Evolutionary conservation across 1,140 invertebrate species (phyloP), one percentile per base, ranked within the genome.

Genomic region (Campoletis sonorensis): DNA sequence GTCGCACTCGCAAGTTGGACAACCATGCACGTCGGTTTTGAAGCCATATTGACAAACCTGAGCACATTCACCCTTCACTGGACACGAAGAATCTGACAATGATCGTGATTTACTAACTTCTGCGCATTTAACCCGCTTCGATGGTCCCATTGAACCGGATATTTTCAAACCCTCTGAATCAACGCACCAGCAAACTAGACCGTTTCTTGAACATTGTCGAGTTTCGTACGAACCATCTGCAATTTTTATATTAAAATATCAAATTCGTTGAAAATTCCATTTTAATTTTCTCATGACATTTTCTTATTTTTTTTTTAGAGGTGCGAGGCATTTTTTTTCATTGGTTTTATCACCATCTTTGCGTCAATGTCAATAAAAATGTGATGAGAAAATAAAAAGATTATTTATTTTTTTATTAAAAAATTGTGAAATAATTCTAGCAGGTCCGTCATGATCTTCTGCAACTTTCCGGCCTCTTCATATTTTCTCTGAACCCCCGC

Each of bases 181-280:
- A 0, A 97, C 96, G 86, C 97, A 97, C 97, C 97, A 97, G 89
- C 97, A 97, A 82, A 97, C 96, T 1, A 97, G 88, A 21, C 95
- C 95, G 88, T 97, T 97, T 64, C 95, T 93, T 1, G 96, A 97
- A 87, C 97, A 97, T 84, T 97, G 96, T 73, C 92, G 93, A 0
- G 94, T 90, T 30, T 94, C 91, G 86, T 96, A 97, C 27, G 94
- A 93, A 0, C 96, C 96, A 73, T 95, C 94, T 84, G 87, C 0
- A 81, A 83, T 33, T 8, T 1, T 23, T 10, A 71, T 2, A 33
- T 16, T 49, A 37, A 23, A 82, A 54, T 54, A 54, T n/a, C n/a
- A 15, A 54, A n/a, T 54, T 54, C 49, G 15, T 54, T 15, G 3
- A 54, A 15, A 54, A n/a, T n/a, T n/a, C n/a, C n/a, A n/a, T n/a